phyloP scores from a whole-genome alignment of 2,888 invertebrate genomes.

The Stegana nigrithorax region DNA sequence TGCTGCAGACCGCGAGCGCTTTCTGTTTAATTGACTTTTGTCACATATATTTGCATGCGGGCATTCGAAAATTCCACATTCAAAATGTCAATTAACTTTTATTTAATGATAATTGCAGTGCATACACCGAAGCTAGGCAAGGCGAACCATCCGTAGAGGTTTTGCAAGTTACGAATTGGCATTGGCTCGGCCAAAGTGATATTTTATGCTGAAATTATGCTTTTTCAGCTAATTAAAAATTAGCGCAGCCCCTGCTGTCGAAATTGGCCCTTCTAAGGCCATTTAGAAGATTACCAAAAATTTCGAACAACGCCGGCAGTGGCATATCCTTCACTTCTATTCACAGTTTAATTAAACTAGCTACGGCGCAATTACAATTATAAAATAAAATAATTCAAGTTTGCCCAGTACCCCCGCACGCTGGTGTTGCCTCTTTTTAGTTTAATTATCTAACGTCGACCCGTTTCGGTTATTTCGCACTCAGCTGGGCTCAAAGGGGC shows the following conservation, averaged over 20 bases:
- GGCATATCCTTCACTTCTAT: background rate
- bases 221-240: slow-evolving; percentile 59
- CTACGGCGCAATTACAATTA: slow-evolving; percentile 51
- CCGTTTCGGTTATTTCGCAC: too few species aligned
- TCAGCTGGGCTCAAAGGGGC: background rate
- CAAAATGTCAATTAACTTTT: slow-evolving; percentile 63
- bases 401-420: too few species aligned
- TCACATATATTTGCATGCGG: slow-evolving; percentile 28
- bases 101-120: slow-evolving; percentile 59
- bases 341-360: slow-evolving; percentile 53
- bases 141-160: background rate
- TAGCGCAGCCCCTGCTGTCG: slow-evolving; percentile 41
- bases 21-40: slow-evolving; percentile 53
- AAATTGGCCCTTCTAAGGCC: slow-evolving; percentile 32
- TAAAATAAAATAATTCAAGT: slow-evolving; percentile 34
- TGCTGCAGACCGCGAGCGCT: slow-evolving; percentile 4
- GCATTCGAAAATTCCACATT: slow-evolving; percentile 28
- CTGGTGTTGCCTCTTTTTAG: too few species aligned
- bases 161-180: background rate
- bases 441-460: too few species aligned
- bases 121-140: background rate
- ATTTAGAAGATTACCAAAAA: slow-evolving; percentile 27
- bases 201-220: slow-evolving; percentile 41
- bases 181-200: background rate
- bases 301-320: background rate